Percentiles rank a stretch among this genome's conserved stretches.
Evolutionary conservation across 2,797 vertebrate genomes (phyloP).

Genomic region (Acridotheres tristis): DNA sequence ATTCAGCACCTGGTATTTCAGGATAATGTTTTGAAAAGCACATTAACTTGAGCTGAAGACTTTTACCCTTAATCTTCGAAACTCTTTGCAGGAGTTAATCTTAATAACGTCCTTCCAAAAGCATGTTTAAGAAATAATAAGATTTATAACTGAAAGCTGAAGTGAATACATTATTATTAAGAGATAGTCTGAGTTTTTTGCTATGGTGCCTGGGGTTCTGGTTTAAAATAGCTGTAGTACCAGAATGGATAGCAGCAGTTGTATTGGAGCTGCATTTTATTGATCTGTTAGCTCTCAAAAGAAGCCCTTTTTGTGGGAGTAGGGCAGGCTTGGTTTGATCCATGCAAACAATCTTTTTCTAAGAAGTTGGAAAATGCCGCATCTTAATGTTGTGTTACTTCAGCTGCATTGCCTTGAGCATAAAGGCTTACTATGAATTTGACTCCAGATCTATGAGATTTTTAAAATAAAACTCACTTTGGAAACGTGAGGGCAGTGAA

Average conservation of each 20-base stretch:
- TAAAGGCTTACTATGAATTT: background rate
- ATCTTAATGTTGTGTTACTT: background rate
- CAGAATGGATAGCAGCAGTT: background rate
- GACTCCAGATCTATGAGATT: background rate
- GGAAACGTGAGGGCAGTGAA: background rate
- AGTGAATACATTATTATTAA: background rate
- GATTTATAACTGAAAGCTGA: slow-evolving; percentile 3
- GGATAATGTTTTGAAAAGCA: background rate
- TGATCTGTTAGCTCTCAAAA: background rate
- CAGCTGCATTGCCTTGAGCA: background rate
- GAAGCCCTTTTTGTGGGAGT: background rate
- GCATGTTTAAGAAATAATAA: background rate
- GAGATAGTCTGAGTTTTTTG: background rate
- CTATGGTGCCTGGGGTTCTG: background rate
- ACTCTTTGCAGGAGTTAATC: slow-evolving; percentile 4
- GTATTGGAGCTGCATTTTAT: background rate
- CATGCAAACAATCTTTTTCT: background rate
- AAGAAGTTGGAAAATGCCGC: background rate
- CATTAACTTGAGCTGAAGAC: slow-evolving; percentile 2
- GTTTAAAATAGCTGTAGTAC: background rate
- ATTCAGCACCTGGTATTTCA: background rate
- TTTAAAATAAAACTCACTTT: background rate
- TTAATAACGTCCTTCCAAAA: background rate
- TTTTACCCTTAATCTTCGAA: slow-evolving; percentile 11
- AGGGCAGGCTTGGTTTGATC: background rate